Percentiles rank a stretch among this genome's conserved stretches.
Conservation (phyloP, 2,113 vertebrate genomes). For the Struthio camelus region DNA sequence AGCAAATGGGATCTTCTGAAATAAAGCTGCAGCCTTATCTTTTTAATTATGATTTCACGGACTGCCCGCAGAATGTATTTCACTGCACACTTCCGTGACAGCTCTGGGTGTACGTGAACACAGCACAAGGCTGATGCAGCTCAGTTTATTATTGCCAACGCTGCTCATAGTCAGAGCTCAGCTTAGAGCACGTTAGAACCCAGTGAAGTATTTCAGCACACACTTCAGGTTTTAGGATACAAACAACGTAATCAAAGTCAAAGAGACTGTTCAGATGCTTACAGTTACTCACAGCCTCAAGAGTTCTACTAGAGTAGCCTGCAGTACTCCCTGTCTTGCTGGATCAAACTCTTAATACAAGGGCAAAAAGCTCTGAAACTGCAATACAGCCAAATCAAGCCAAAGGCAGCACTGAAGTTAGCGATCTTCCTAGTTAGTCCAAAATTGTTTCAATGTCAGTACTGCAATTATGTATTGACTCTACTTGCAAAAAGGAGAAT, state of each 20-base stretch:
- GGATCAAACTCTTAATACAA: neutral
- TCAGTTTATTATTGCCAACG: neutral
- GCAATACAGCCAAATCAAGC: neutral
- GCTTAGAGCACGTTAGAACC: neutral
- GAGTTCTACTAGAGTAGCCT: neutral
- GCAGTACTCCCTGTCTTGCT: neutral
- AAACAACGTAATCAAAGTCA: neutral
- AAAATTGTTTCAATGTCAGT: neutral
- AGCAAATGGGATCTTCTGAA: neutral
- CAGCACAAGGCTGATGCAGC: neutral
- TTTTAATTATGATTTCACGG: neutral
- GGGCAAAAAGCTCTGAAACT: neutral
- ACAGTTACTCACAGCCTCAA: neutral
- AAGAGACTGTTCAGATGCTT: neutral
- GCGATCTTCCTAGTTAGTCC: neutral
- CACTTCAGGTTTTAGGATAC: neutral
- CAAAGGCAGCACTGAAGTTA: neutral
- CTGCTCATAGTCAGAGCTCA: neutral
- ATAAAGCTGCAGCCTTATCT: neutral
- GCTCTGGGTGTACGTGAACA: neutral
- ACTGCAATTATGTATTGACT: neutral
- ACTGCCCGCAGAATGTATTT: neutral
- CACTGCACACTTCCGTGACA: neutral
- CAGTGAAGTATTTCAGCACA: neutral
- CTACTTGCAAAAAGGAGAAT: neutral